Base-by-base conservation (phyloP, 2,888 invertebrate species). In the Hypena proboscidalis region DNA sequence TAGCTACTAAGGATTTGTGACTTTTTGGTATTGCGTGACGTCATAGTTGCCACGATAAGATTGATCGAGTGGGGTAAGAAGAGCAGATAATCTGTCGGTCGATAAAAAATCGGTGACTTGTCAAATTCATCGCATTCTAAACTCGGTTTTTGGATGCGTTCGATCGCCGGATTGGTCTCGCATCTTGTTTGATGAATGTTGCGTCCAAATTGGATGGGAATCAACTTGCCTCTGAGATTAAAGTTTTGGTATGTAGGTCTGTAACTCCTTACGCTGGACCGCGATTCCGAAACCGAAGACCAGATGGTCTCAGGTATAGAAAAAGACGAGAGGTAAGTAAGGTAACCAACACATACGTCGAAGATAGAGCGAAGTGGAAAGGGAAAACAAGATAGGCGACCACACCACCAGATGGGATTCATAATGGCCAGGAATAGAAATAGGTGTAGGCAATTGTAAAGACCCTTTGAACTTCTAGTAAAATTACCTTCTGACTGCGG, bases 31-130 rank as follows among this genome's bases (percentile, higher is more conserved):
- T 48, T 58, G 30, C 54, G 36, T 44, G 43, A 51, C 54, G 66
- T 74, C 73, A 79, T 81, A 81, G 85, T 81, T 80, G 68, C 74
- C 74, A 80, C 75, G 84, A 87, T 89, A 90, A 90, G 90, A 90
- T 90, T 90, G 90, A 90, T 90, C 89, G 88, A 90, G 90, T 90
- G 90, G 83, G 85, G 90, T 88, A 85, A 88, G 80, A 71, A 77
- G 77, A 81, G 74, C 82, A 90, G 90, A 90, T 90, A 80, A 90
- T 90, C 89, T 90, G 82, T 74, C 62, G 61, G 39, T 58, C 70
- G 75, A 80, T 83, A 84, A 85, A 89, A 90, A 90, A 87, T 80
- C 83, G 71, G 85, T 90, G 90, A 90, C 90, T 90, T 90, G 90
- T 89, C 88, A 85, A 88, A 90, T 89, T 86, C 87, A 62, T 85